Evolutionary conservation across 1,140 invertebrate species (phyloP), one percentile per base, ranked within the genome.

Genomic region (Lineus longissimus): DNA sequence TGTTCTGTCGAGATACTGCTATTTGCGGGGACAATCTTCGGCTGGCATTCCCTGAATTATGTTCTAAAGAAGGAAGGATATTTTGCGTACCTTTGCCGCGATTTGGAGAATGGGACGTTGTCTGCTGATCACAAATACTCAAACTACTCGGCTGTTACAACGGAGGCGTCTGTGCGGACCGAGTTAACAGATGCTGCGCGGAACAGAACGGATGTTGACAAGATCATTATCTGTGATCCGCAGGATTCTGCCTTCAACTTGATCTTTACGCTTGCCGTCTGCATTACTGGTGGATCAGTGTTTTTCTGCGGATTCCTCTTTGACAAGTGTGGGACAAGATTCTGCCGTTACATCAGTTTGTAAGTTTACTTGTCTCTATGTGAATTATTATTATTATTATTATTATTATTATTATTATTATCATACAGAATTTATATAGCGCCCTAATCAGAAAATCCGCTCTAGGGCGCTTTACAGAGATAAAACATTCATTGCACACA

Each of bases 31-130:
- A 25, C 63, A 15, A 65, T 70, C 22, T 70, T 70, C 63, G 68
- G 68, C 22, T 70, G 68, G 68, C 63, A 62, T 25, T 64, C 65
- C 2, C 41, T 70, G 23, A 65, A 64, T 4, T 70, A 67, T 64
- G 47, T 70, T 29, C 67, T 66, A 36, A 70, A 67, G 55, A 59
- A 70, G 19, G 59, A 59, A 22, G 68, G 68, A 23, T 70, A 70
- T 43, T 70, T 70, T 54, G 22, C 51, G n/a, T 19, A 60, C 25
- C 25, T 43, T 1, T 69, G 67, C 41, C 31, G 15, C 7, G 29
- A 25, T 23, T 19, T 33, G 19, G 43, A 41, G 9, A 59, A 59
- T 43, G 43, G 9, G 2, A 23, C 58, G 33, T 22, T 23, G 30
- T 19, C 36, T 19, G 30, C 19, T 27, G 41, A 59, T 2, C 17